A percentile compares a stretch with the other conserved stretches of the same genome.
Conservation (phyloP, 2,797 vertebrate species). For the Champsocephalus gunnari region DNA sequence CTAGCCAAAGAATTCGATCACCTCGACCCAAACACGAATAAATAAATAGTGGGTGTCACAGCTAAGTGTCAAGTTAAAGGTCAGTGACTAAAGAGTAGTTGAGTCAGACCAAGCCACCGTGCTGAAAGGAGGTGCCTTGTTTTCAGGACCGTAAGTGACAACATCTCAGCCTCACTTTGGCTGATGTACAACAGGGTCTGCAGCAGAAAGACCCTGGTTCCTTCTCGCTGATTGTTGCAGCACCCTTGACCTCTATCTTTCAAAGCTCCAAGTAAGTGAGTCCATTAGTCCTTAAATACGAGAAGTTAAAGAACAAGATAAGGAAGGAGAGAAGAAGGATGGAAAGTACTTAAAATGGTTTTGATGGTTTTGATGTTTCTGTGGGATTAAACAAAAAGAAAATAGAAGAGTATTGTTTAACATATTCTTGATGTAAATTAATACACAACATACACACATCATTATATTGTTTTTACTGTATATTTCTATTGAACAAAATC, state of each 20-base stretch:
- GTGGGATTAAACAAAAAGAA: too few relatives aligned
- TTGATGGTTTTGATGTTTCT: too few relatives aligned
- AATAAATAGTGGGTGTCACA: constrained; percentile 25
- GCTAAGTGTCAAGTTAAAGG: constrained; percentile 46
- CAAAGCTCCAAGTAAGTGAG: constrained; percentile 9
- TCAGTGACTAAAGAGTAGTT: constrained; percentile 25
- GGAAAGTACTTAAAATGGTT: too few relatives aligned
- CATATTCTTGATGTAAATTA: too few relatives aligned
- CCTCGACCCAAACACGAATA: constrained; percentile 16
- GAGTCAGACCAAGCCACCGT: constrained; percentile 39
- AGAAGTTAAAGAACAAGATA: constrained; percentile 12
- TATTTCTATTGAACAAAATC: too few relatives aligned
- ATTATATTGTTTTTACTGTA: too few relatives aligned
- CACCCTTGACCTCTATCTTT: constrained; percentile 27
- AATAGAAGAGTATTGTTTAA: too few relatives aligned
- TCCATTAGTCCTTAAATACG: constrained; percentile 9
- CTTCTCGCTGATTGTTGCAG: constrained; percentile 19
- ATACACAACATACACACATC: too few relatives aligned
- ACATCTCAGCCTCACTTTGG: constrained; percentile 58
- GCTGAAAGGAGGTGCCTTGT: constrained; percentile 17
- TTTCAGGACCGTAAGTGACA: constrained; percentile 38
- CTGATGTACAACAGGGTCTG: constrained; percentile 60
- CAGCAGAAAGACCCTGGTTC: constrained; percentile 36
- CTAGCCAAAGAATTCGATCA: constrained; percentile 2
- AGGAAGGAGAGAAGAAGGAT: too few relatives aligned